A percentile compares a stretch with the other conserved stretches of the same genome.
phyloP scores from a whole-genome alignment of 2,797 vertebrate genomes.

The Eutrigla gurnardus region DNA sequence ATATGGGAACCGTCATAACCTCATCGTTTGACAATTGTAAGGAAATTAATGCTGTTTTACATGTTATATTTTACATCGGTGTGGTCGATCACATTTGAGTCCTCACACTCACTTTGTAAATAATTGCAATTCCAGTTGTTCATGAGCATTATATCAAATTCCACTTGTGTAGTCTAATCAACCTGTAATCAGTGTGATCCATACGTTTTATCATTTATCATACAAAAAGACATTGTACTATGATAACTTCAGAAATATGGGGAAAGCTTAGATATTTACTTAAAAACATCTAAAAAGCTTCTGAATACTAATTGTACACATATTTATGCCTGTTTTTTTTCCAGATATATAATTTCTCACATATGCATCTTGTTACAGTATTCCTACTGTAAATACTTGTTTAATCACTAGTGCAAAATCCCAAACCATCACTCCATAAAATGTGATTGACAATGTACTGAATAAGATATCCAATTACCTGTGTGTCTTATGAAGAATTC shows the following conservation, averaged over 20 bases:
- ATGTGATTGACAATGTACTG: not conserved
- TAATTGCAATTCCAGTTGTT: slow-evolving; percentile 1
- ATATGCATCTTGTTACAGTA: not conserved
- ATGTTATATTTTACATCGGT: not conserved
- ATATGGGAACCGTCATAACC: not conserved
- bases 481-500: slow-evolving; percentile 58
- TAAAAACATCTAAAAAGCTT: not conserved
- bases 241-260: not conserved
- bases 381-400: not conserved
- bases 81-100: not conserved
- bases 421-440: not conserved
- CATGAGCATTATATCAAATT: not conserved
- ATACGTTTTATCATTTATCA: not conserved
- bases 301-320: not conserved
- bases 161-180: not conserved
- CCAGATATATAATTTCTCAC: not conserved
- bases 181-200: not conserved
- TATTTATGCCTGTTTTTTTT: not conserved
- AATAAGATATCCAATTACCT: slow-evolving; percentile 40
- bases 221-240: not conserved
- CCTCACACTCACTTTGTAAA: not conserved
- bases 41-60: not conserved
- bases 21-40: not conserved
- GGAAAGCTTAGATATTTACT: not conserved
- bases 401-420: not conserved